These are phyloP conservation scores for Deroplatys truncata DNA, from an alignment of 2,888 invertebrate species.

Conservation along the genomic window DNA sequence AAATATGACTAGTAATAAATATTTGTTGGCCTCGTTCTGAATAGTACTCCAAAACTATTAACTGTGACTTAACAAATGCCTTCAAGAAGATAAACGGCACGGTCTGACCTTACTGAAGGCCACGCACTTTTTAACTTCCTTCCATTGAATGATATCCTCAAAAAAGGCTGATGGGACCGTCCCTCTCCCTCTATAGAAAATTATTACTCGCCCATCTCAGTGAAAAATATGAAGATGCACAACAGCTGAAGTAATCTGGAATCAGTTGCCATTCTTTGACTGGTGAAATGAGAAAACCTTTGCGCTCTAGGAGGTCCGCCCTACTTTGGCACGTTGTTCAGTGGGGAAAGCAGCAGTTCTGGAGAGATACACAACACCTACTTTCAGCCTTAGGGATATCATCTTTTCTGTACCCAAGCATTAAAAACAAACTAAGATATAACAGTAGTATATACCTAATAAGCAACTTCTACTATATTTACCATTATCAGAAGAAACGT, in stretches of 20 bases:
- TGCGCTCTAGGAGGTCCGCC: not conserved
- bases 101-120: not conserved
- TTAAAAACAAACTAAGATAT: too few relatives aligned
- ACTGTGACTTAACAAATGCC: not conserved
- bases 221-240: not conserved
- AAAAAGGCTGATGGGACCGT: too few relatives aligned
- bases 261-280: not conserved
- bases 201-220: not conserved
- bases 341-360: not conserved
- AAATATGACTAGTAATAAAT: too few relatives aligned
- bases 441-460: too few relatives aligned
- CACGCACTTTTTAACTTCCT: too few relatives aligned
- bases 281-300: not conserved
- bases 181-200: not conserved
- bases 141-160: not conserved
- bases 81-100: not conserved
- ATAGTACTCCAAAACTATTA: not conserved
- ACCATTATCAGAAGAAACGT: too few relatives aligned
- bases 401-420: too few relatives aligned
- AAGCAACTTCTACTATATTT: too few relatives aligned
- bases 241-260: not conserved
- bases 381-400: not conserved
- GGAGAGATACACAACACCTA: not conserved
- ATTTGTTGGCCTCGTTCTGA: not conserved
- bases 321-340: not conserved